A percentile compares a stretch with the other conserved stretches of the same genome.
Evolutionary conservation across 2,888 invertebrate genomes (phyloP).

Genomic region (Resseliella maxima): DNA sequence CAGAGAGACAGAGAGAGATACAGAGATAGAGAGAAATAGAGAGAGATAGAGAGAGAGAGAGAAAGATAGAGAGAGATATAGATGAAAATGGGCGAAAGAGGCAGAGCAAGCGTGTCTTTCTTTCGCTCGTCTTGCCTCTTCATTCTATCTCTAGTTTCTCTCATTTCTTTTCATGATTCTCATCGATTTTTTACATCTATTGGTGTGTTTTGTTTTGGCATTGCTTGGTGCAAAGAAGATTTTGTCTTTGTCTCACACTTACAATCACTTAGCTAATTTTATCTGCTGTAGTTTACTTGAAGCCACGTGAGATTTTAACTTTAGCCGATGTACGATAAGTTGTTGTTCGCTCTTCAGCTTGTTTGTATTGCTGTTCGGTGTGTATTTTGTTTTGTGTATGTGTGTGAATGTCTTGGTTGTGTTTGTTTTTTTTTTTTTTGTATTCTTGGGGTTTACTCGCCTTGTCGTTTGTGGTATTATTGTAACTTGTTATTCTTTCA

Average conservation of each 20-base stretch:
- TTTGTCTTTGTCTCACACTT: not conserved
- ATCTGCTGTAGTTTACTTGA: not conserved
- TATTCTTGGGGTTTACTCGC: not conserved
- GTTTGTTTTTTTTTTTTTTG: too few species aligned
- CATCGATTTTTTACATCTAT: not conserved
- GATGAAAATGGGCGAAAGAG: too few species aligned
- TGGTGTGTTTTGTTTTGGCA: not conserved
- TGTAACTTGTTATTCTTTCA: not conserved
- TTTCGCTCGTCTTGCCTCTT: too few species aligned
- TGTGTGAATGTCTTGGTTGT: too few species aligned
- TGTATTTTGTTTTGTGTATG: not conserved
- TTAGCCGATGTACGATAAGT: constrained; percentile 27
- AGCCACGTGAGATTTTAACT: constrained; percentile 47
- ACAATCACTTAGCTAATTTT: constrained; percentile 40
- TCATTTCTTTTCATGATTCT: not conserved
- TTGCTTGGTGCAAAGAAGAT: not conserved
- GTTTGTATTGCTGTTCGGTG: not conserved
- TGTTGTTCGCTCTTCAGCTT: not conserved
- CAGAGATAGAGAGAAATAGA: too few species aligned
- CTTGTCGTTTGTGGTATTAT: not conserved
- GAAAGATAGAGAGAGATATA: too few species aligned
- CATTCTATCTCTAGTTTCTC: not conserved
- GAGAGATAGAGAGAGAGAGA: too few species aligned
- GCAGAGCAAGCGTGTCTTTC: too few species aligned
- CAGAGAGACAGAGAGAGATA: too few species aligned